phyloP scores from a whole-genome alignment of 2,797 vertebrate species.

The Sylvia borin region DNA sequence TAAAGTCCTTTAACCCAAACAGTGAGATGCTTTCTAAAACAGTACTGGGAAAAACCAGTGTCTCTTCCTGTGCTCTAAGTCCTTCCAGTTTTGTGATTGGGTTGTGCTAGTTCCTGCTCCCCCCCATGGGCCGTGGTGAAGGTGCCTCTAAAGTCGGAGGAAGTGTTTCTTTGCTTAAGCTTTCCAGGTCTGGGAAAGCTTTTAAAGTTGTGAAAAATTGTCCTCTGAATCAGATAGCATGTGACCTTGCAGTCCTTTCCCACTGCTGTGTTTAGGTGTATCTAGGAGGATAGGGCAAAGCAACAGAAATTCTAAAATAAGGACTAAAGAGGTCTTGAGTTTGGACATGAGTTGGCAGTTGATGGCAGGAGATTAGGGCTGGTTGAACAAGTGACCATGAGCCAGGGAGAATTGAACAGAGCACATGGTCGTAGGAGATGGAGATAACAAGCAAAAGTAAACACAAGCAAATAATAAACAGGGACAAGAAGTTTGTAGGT shows the following conservation, averaged over 20 bases:
- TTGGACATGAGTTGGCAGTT: neutral
- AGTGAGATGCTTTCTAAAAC: neutral
- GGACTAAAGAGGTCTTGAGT: neutral
- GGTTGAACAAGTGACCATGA: neutral
- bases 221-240: neutral
- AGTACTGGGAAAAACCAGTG: neutral
- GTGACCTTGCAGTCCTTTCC: neutral
- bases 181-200: neutral
- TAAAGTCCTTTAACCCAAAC: neutral
- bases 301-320: neutral
- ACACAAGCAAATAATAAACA: neutral
- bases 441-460: neutral
- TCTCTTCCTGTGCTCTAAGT: neutral
- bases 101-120: neutral
- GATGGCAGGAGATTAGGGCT: neutral
- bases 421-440: neutral
- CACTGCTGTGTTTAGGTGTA: neutral
- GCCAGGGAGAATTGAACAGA: neutral
- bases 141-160: neutral
- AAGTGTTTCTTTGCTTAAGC: neutral
- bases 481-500: neutral
- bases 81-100: neutral
- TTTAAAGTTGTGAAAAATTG: neutral
- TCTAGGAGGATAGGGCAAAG: neutral
- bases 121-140: neutral